These are phyloP conservation scores for Paralichthys olivaceus DNA, from an alignment of 2,113 vertebrate genomes.

Conservation along the genomic window DNA sequence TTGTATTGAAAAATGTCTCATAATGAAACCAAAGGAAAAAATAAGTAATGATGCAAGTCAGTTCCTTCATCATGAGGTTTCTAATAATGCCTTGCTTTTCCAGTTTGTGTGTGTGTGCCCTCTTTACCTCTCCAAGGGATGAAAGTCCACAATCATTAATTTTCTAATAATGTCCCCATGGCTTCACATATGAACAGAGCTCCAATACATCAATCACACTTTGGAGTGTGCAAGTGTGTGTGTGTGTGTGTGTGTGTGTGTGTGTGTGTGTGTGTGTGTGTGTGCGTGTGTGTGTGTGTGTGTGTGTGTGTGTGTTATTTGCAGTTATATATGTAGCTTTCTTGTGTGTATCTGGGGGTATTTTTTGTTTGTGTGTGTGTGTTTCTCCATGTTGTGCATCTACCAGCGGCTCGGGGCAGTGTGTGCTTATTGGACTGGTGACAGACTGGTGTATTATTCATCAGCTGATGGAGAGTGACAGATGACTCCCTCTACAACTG, in stretches of 20 bases:
- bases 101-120: constrained; percentile 9
- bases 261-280: constrained; percentile 8
- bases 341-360: constrained; percentile 6
- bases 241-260: constrained; percentile 10
- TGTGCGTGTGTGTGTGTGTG: too few species aligned
- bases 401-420: constrained; percentile 49
- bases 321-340: constrained; percentile 20
- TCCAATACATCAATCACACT: constrained; percentile 72
- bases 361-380: constrained; percentile 11
- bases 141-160: constrained; percentile 67
- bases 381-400: constrained; percentile 41
- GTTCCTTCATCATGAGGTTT: constrained; percentile 37
- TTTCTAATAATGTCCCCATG: constrained; percentile 64
- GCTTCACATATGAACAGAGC: constrained; percentile 66
- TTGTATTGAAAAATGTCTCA: constrained; percentile 48
- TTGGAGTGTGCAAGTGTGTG: constrained; percentile 17
- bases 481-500: constrained; percentile 48
- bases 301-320: constrained; percentile 35
- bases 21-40: constrained; percentile 43
- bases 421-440: constrained; percentile 62
- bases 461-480: constrained; percentile 63
- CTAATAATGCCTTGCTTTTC: constrained; percentile 28
- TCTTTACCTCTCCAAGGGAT: constrained; percentile 50
- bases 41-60: constrained; percentile 45
- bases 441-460: constrained; percentile 68